Evolutionary conservation across 2,888 invertebrate species (phyloP), one percentile per base, ranked within the genome.

Genomic region (Drosophila kuntzei): DNA sequence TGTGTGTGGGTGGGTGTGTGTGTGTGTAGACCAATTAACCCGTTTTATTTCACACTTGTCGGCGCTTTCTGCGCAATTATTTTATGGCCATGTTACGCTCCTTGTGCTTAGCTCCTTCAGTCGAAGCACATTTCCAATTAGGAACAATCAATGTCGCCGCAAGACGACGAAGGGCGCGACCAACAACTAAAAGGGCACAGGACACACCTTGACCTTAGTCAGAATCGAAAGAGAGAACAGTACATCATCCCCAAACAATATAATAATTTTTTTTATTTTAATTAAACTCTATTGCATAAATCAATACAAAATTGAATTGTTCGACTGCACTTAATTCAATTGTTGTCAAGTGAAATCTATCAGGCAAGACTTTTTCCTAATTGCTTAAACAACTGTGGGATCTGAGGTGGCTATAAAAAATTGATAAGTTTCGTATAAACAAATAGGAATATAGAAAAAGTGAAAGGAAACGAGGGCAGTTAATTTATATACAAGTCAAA

Each of bases 41-140:
- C 64, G 57, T 76, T 76, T 71, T 76, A 69, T 67, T 71, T 65
- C 79, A 67, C 76, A 64, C 68, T 77, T 67, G 65, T 51, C 69
- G 73, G 22, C 65, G 66, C 37, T 63, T 62, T 71, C 43, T 63
- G 67, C 74, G 72, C 78, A 82, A 81, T 85, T 85, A 72, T 79
- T 85, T 72, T 68, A 72, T 76, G 51, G 46, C 41, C 59, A 69
- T 63, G 46, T 37, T 46, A 44, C 36, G 41, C 57, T 62, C 61
- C 66, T 59, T 59, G 25, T 36, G 27, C n/a, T 41, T 20, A 61
- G 47, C 58, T 62, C 61, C 71, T 53, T 55, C 44, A 39, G 44
- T 36, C 46, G 34, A 7, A 41, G 20, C 36, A 55, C 68, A 63
- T 39, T 79, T 81, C 74, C 77, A 81, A 81, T 81, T 82, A 79